Evolutionary conservation across 2,113 vertebrate species (phyloP), one percentile per base, ranked within the genome.

Genomic region (Cisticola juncidis): DNA sequence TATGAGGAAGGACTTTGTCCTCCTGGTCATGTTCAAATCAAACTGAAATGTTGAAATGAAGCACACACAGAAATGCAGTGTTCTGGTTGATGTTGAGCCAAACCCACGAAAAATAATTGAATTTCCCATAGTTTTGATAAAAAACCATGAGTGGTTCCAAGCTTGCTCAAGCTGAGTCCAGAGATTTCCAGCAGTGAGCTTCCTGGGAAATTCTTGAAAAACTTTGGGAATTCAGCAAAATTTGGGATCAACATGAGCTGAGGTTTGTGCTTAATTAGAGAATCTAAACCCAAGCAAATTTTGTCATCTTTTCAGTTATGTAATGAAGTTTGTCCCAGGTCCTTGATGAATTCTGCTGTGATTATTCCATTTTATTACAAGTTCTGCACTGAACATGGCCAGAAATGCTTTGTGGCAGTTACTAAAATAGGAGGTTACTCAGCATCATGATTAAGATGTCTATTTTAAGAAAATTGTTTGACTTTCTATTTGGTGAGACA

Each of bases 41-140:
- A 86, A 36, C 53, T 12, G 11, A 72, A 56, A 86, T 33, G 36
- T 48, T 79, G 44, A 84, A 87, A 40, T 5, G 65, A 61, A 83
- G 20, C 4, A 0, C 7, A 1, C 36, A 38, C 50, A 78, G 29
- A 91, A 93, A 58, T 42, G 66, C 21, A 40, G 19, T 62, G 68
- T 86, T 94, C 51, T 73, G 4, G 15, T 88, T 94, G 88, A 73
- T 45, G 17, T 7, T 1, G 24, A 62, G 86, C 74, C 81, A 94
- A 94, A 94, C 2, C 74, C 56, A 68, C 48, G 90, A n/a, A 48
- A 96, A 88, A 92, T 70, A 96, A 86, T 81, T 94, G 35, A 87
- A 84, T 95, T 94, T 94, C 62, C 83, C 64, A 50, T 74, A 29
- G 50, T 94, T 96, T 86, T 90, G 76, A 85, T 96, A 19, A 40